A percentile compares a stretch with the other conserved stretches of the same genome.
Conservation (phyloP, 2,888 invertebrate species). For the Sisyra terminalis region DNA sequence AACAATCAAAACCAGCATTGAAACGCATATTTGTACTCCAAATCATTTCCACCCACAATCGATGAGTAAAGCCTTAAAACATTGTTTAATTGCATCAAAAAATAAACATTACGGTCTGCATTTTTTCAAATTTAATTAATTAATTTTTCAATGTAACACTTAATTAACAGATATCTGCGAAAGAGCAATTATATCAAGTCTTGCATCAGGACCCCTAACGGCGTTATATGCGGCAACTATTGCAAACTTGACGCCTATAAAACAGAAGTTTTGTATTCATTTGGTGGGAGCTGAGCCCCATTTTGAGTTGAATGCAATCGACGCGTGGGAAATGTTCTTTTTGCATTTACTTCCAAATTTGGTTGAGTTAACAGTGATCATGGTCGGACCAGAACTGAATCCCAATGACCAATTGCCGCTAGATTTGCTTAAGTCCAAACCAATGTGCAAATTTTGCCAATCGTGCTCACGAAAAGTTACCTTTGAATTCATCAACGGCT, state of each 20-base stretch:
- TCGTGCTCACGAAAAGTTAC: constrained; percentile 30
- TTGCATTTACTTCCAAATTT: constrained; percentile 43
- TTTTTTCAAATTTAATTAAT: too few species aligned
- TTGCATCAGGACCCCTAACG: constrained; percentile 47
- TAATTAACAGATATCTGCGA: constrained; percentile 7
- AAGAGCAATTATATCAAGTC: constrained; percentile 41
- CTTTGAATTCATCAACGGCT: constrained; percentile 35
- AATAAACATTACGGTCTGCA: not conserved
- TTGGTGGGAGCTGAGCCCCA: constrained; percentile 52
- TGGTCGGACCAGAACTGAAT: constrained; percentile 48
- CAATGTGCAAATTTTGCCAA: constrained; percentile 32
- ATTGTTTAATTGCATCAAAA: not conserved
- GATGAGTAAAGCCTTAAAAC: not conserved
- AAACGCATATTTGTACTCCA: not conserved
- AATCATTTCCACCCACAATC: not conserved
- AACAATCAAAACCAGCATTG: not conserved
- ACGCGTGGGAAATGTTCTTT: constrained; percentile 55
- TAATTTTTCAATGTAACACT: too few species aligned
- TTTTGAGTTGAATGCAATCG: constrained; percentile 48
- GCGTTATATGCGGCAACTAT: constrained; percentile 30
- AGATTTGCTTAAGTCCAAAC: constrained; percentile 22
- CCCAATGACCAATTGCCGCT: constrained; percentile 25
- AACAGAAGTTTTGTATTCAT: constrained; percentile 26
- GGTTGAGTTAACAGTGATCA: constrained; percentile 36
- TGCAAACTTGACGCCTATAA: constrained; percentile 3